A percentile compares a stretch with the other conserved stretches of the same genome.
Evolutionary conservation across 2,888 invertebrate species (phyloP).

Genomic region (Tinea trinotella): DNA sequence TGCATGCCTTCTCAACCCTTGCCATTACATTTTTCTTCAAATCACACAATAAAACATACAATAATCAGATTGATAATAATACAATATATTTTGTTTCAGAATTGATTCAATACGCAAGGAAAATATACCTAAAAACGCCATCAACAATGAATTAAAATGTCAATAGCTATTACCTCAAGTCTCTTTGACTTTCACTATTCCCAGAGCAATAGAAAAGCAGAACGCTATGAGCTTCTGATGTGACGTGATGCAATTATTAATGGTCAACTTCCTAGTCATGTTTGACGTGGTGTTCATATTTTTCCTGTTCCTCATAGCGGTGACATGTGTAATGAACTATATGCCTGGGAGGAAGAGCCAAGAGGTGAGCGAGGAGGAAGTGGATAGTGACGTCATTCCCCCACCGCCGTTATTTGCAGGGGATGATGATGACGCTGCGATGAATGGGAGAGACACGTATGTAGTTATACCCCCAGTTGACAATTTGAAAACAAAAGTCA

Average conservation of each 20-base stretch:
- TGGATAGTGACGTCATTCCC: slow-evolving; percentile 62
- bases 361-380: slow-evolving; percentile 62
- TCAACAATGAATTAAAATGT: slow-evolving; percentile 9
- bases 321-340: slow-evolving; percentile 87
- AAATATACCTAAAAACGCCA: background rate
- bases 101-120: background rate
- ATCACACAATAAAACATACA: too few species aligned
- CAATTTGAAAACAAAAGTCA: slow-evolving; percentile 49
- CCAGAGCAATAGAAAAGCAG: background rate
- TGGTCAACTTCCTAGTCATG: slow-evolving; percentile 89
- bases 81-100: slow-evolving; percentile 11
- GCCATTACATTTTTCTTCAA: too few species aligned
- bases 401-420: slow-evolving; percentile 62
- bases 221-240: slow-evolving; percentile 21
- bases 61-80: background rate
- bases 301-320: slow-evolving; percentile 87
- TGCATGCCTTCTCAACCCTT: background rate
- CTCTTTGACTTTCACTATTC: background rate
- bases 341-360: slow-evolving; percentile 75
- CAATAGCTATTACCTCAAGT: slow-evolving; percentile 6
- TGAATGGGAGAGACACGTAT: slow-evolving; percentile 57
- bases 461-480: slow-evolving; percentile 63
- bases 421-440: slow-evolving; percentile 41
- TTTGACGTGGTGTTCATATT: slow-evolving; percentile 91
- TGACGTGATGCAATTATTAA: slow-evolving; percentile 85